Evolutionary conservation across 2,797 vertebrate genomes (phyloP).

Genomic region (Protonibea diacanthus): DNA sequence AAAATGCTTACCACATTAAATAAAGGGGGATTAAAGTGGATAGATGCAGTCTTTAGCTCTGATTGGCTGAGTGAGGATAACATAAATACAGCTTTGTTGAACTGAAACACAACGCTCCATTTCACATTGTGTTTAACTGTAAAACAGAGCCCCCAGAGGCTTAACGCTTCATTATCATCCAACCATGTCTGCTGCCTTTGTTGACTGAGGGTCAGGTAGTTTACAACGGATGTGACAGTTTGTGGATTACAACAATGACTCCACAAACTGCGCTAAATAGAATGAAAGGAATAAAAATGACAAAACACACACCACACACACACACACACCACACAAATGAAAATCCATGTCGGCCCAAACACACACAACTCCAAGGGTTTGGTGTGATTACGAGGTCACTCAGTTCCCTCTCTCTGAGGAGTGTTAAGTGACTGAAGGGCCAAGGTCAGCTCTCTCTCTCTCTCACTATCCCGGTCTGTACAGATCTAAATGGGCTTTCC

Average conservation of each 20-base stretch:
- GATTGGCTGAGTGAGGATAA: constrained; percentile 10
- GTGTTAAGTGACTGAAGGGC: constrained; percentile 76
- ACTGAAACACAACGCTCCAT: not conserved
- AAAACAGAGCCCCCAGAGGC: constrained; percentile 5
- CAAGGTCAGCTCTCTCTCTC: constrained; percentile 71
- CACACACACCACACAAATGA: not conserved
- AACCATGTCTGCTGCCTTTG: constrained; percentile 2
- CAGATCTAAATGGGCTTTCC: constrained; percentile 67
- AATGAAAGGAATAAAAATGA: constrained; percentile 33
- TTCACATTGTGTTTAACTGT: constrained; percentile 1
- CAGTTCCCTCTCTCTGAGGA: constrained; percentile 65
- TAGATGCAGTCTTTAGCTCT: not conserved
- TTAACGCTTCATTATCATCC: constrained; percentile 30
- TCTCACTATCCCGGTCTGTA: constrained; percentile 41
- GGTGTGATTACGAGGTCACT: constrained; percentile 59
- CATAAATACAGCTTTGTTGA: not conserved
- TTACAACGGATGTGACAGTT: constrained; percentile 14
- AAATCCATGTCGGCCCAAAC: not conserved
- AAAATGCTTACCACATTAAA: constrained; percentile 18
- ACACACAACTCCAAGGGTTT: constrained; percentile 9
- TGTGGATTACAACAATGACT: constrained; percentile 39
- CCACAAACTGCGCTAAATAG: constrained; percentile 9
- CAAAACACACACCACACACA: not conserved
- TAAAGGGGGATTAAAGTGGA: not conserved
- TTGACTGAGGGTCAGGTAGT: constrained; percentile 7